Percentiles rank a stretch among this genome's conserved stretches.
Conservation (phyloP, 2,888 invertebrate species). For the Alentia gelatinosa region DNA sequence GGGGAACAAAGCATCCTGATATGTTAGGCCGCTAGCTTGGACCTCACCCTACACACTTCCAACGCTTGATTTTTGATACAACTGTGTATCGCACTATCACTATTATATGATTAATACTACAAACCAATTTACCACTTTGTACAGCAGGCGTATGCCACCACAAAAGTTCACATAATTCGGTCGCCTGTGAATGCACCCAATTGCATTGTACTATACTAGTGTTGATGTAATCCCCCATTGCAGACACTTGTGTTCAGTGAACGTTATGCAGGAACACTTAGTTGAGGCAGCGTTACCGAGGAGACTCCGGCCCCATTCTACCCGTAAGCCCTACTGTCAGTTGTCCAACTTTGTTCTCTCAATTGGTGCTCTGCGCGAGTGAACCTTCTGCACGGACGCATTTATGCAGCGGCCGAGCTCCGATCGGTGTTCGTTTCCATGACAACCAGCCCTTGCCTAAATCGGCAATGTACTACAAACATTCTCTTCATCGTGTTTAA, state of each 20-base stretch:
- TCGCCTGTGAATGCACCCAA: slow-evolving; percentile 45
- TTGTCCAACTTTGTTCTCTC: slow-evolving; percentile 40
- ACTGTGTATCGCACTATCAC: slow-evolving; percentile 40
- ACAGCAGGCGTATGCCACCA: slow-evolving; percentile 15
- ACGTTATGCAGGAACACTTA: slow-evolving; percentile 15
- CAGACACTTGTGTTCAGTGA: slow-evolving; percentile 40
- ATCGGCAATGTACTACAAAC: slow-evolving; percentile 33
- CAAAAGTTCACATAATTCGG: slow-evolving; percentile 24
- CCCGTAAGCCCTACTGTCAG: slow-evolving; percentile 34
- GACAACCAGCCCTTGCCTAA: slow-evolving; percentile 34
- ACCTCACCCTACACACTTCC: slow-evolving; percentile 49
- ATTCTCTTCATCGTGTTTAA: slow-evolving; percentile 35
- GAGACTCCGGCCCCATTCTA: neutral
- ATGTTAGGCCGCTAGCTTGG: slow-evolving; percentile 35
- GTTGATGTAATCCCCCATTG: slow-evolving; percentile 16
- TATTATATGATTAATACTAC: slow-evolving; percentile 41
- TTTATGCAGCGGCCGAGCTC: neutral
- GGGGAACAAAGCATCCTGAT: slow-evolving; percentile 7
- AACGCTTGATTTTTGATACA: slow-evolving; percentile 35
- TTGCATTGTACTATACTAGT: slow-evolving; percentile 43
- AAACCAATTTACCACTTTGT: slow-evolving; percentile 39
- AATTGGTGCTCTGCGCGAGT: slow-evolving; percentile 30
- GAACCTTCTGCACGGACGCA: slow-evolving; percentile 23
- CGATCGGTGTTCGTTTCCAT: neutral
- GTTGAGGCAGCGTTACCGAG: slow-evolving; percentile 14